phyloP scores from a whole-genome alignment of 2,113 vertebrate species.

The Pachycephala philippinensis region DNA sequence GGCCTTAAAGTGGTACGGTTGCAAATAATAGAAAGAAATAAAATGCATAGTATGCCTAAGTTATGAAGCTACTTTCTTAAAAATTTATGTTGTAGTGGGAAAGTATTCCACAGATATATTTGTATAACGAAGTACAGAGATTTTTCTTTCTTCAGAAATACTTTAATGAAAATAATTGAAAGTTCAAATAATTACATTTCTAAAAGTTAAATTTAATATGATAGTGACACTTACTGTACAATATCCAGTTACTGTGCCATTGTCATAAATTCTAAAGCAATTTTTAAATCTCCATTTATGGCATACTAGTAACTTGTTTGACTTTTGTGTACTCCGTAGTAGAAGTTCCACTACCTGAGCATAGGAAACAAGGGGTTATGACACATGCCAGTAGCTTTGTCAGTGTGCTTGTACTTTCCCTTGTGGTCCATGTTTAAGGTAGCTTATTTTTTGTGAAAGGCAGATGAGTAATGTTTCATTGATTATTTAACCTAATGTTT shows the following conservation, averaged over 20 bases:
- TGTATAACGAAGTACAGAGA: not conserved
- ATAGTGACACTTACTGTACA: not conserved
- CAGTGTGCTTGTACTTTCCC: not conserved
- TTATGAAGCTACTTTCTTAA: not conserved
- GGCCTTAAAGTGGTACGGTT: not conserved
- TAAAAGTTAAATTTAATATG: not conserved
- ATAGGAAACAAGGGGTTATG: not conserved
- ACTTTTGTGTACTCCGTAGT: not conserved
- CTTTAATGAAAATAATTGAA: not conserved
- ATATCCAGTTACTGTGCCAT: not conserved
- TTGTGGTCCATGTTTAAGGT: not conserved
- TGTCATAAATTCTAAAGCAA: not conserved
- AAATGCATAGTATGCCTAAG: not conserved
- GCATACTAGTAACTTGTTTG: not conserved
- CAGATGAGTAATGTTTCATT: not conserved
- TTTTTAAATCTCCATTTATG: not conserved
- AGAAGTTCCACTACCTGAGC: not conserved
- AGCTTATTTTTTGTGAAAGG: not conserved
- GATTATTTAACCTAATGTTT: not conserved
- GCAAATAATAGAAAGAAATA: not conserved
- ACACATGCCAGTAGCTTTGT: not conserved
- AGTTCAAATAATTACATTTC: not conserved
- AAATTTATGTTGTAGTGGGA: not conserved
- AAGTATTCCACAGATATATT: not conserved
- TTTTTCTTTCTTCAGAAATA: not conserved